phyloP scores from a whole-genome alignment of 2,888 invertebrate genomes.

The Scelioninae gen. 2 region DNA sequence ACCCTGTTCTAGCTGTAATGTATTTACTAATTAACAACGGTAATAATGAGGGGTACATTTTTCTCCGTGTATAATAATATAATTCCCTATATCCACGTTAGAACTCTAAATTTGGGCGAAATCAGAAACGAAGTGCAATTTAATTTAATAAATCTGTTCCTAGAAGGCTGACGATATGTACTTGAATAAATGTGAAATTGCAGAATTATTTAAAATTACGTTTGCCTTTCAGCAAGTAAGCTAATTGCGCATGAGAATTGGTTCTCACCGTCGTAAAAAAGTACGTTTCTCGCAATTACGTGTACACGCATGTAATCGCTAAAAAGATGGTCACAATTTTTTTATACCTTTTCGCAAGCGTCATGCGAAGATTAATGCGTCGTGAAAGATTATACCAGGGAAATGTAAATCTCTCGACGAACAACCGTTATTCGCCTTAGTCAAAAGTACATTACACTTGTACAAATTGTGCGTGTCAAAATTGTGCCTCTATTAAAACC shows the following conservation, averaged over 20 bases:
- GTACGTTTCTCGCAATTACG: slow-evolving; percentile 33
- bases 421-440: slow-evolving; percentile 35
- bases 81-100: too few relatives aligned
- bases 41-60: too few relatives aligned
- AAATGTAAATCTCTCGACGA: slow-evolving; percentile 43
- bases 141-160: too few relatives aligned
- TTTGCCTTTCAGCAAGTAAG: slow-evolving; percentile 23
- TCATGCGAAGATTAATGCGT: slow-evolving; percentile 42
- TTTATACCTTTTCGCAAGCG: slow-evolving; percentile 22
- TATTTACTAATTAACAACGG: too few relatives aligned
- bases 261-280: slow-evolving; percentile 25
- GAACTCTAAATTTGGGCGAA: too few relatives aligned
- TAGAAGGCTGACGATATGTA: slow-evolving; percentile 3
- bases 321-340: slow-evolving; percentile 22
- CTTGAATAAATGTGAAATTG: slow-evolving; percentile 11
- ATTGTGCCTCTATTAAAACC: slow-evolving; percentile 8
- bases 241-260: slow-evolving; percentile 20
- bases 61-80: too few relatives aligned
- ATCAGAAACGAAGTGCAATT: too few relatives aligned
- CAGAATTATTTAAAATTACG: slow-evolving; percentile 13
- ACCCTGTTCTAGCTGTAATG: too few relatives aligned
- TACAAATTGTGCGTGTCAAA: slow-evolving; percentile 8
- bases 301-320: slow-evolving; percentile 33
- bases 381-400: slow-evolving; percentile 40
- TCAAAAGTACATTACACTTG: slow-evolving; percentile 22